These are phyloP conservation scores for Eristalis arbustorum DNA, from an alignment of 2,888 invertebrate species.

Conservation along the genomic window DNA sequence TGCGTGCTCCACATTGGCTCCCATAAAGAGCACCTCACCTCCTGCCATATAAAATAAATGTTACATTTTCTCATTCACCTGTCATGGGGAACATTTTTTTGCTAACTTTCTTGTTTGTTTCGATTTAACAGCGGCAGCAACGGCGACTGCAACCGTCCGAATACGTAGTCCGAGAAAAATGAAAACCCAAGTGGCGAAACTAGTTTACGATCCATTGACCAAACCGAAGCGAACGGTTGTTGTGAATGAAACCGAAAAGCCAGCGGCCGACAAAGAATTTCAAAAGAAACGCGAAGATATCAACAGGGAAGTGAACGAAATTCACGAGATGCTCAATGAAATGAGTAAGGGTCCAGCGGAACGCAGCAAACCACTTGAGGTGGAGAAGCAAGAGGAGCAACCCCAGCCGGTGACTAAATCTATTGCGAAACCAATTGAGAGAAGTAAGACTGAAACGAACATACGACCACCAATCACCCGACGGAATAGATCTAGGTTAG, in stretches of 20 bases:
- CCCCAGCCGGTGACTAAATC: conserved; percentile 16
- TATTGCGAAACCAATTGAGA: conserved; percentile 32
- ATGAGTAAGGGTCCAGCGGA: conserved; percentile 66
- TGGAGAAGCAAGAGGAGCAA: conserved; percentile 13
- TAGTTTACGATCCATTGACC: conserved; percentile 48
- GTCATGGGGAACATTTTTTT: conserved; percentile 26
- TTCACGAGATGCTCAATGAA: conserved; percentile 73
- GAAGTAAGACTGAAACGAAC: conserved; percentile 71
- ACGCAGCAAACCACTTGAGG: neutral
- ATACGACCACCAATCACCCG: conserved; percentile 33
- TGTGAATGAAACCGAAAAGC: conserved; percentile 54
- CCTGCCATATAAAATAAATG: conserved; percentile 23
- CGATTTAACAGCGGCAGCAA: conserved; percentile 5
- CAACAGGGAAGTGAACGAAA: conserved; percentile 72
- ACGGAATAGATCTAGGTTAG: conserved; percentile 20
- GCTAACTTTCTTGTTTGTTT: conserved; percentile 28
- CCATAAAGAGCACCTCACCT: conserved; percentile 45
- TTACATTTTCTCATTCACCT: conserved; percentile 23
- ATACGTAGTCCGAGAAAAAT: conserved; percentile 56
- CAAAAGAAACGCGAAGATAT: conserved; percentile 72
- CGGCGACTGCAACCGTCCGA: conserved; percentile 18
- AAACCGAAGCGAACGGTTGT: conserved; percentile 35
- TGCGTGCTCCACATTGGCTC: conserved; percentile 26
- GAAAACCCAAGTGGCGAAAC: conserved; percentile 63
- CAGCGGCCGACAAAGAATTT: conserved; percentile 62